Conservation (phyloP, 2,113 vertebrate genomes). For the Indri indri region DNA sequence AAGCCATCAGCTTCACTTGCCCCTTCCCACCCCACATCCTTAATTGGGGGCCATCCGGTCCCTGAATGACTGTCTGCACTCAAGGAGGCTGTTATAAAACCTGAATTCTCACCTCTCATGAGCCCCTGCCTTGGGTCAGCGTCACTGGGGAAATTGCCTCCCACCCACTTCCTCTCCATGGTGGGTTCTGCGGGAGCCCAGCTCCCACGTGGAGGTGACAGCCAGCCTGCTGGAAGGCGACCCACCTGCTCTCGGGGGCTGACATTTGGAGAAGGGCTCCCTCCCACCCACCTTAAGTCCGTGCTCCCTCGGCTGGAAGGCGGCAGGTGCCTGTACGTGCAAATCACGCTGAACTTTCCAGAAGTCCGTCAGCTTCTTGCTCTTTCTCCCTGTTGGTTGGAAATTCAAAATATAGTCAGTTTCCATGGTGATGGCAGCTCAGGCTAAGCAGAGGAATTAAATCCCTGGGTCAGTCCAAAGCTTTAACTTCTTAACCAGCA, state of each 20-base stretch:
- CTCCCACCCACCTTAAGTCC: background rate
- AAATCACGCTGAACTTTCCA: constrained; percentile 33
- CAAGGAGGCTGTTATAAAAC: background rate
- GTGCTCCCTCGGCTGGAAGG: background rate
- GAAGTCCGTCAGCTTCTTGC: constrained; percentile 2
- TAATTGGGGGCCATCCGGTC: constrained; percentile 28
- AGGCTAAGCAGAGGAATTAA: constrained; percentile 66
- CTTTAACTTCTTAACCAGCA: background rate
- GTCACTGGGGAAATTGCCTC: background rate
- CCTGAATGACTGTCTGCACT: background rate
- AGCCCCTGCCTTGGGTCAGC: background rate
- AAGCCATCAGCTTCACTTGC: background rate
- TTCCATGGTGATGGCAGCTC: constrained; percentile 68
- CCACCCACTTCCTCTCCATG: accelerated
- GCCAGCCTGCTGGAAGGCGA: background rate
- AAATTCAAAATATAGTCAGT: constrained; percentile 70
- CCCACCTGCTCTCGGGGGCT: background rate
- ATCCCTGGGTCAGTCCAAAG: constrained; percentile 56
- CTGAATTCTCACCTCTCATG: background rate
- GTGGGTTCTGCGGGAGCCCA: background rate
- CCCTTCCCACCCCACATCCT: background rate
- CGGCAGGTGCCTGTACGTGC: background rate
- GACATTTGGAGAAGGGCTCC: background rate
- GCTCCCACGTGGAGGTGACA: background rate
- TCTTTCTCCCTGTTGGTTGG: background rate